A percentile compares a stretch with the other conserved stretches of the same genome.
phyloP scores from a whole-genome alignment of 2,888 invertebrate species.

The Zhuqinia jingwanae region DNA sequence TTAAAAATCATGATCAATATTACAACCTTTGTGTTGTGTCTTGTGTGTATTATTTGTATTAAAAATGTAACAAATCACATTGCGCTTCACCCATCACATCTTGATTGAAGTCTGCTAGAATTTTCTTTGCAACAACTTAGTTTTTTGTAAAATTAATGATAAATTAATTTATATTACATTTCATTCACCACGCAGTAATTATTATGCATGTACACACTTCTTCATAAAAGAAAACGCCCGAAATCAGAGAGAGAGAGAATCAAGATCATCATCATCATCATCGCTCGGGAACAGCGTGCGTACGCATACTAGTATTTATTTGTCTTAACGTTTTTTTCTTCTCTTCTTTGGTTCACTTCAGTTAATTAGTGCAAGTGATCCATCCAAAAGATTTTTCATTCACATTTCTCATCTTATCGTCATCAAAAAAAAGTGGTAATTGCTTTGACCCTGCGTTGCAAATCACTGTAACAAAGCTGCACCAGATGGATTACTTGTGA shows the following conservation, averaged over 20 bases:
- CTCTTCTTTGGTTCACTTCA: background rate
- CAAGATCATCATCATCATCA: slow-evolving; percentile 38
- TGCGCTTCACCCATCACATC: no score
- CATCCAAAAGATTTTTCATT: slow-evolving; percentile 40
- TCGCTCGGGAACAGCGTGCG: no score
- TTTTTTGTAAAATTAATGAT: slow-evolving; percentile 30
- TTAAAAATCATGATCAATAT: no score
- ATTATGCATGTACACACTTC: background rate
- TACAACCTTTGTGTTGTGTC: no score
- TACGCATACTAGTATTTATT: background rate
- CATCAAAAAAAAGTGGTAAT: slow-evolving; percentile 24
- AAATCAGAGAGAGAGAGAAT: background rate
- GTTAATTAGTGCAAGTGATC: background rate
- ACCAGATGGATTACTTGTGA: background rate
- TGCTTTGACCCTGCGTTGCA: slow-evolving; percentile 37
- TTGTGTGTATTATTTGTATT: no score
- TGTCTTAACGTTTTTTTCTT: slow-evolving; percentile 22
- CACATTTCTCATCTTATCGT: slow-evolving; percentile 18
- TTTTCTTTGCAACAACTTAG: background rate
- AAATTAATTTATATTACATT: slow-evolving; percentile 15
- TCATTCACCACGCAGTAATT: background rate
- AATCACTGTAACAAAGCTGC: slow-evolving; percentile 22
- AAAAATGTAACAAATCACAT: no score
- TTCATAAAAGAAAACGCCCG: slow-evolving; percentile 59
- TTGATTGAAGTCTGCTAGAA: background rate